Evolutionary conservation across 2,888 invertebrate species (phyloP).

Genomic region (Lepidochitona cinerea): DNA sequence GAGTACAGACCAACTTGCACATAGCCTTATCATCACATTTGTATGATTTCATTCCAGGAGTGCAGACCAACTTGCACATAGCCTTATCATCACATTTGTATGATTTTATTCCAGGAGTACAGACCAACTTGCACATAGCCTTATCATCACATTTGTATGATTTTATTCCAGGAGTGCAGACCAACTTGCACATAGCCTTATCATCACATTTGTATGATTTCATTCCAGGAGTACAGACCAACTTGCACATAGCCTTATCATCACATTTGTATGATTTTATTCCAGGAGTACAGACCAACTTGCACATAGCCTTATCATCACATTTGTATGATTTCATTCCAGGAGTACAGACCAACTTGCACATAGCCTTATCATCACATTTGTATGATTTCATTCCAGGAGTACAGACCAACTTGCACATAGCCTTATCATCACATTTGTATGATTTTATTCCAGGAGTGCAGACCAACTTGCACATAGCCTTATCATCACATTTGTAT

Average conservation of each 20-base stretch:
- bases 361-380: not conserved
- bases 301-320: not conserved
- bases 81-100: not conserved
- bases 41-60: not conserved
- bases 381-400: not conserved
- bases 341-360: not conserved
- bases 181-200: not conserved
- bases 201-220: not conserved
- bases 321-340: not conserved
- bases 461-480: not conserved
- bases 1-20: not conserved
- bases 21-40: not conserved
- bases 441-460: not conserved
- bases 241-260: not conserved
- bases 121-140: not conserved
- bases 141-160: no score
- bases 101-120: not conserved
- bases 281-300: not conserved
- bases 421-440: not conserved
- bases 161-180: not conserved
- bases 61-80: not conserved
- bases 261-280: constrained; percentile 19
- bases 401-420: not conserved
- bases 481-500: no score
- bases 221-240: no score